Evolutionary conservation across 2,113 vertebrate species (phyloP).

Genomic region (Orientallactaga bullata): DNA sequence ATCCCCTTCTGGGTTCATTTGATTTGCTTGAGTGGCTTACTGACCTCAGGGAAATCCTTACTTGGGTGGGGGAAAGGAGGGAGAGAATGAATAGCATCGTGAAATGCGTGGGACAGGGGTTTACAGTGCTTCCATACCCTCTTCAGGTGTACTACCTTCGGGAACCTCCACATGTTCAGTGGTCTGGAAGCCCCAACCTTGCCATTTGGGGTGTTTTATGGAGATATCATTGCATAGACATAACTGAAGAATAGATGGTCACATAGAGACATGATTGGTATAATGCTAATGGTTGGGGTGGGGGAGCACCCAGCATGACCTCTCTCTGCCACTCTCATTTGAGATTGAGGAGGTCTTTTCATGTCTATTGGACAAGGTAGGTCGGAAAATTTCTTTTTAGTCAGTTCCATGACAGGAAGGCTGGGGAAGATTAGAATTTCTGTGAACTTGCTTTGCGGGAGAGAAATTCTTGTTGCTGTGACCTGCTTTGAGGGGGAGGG

Average conservation of each 20-base stretch:
- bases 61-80: not conserved
- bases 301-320: not conserved
- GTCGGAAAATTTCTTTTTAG: conserved; percentile 6
- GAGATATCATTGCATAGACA: not conserved
- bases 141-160: not conserved
- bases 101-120: not conserved
- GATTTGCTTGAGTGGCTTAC: not conserved
- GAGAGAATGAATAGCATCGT: not conserved
- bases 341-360: not conserved
- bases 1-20: not conserved
- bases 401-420: not conserved
- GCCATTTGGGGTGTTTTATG: not conserved
- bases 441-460: not conserved
- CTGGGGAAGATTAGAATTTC: not conserved
- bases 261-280: not conserved
- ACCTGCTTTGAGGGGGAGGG: not conserved
- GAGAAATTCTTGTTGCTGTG: not conserved
- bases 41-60: not conserved
- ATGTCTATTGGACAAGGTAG: not conserved
- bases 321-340: no score
- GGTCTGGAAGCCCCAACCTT: not conserved
- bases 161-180: not conserved
- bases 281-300: not conserved
- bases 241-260: not conserved
- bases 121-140: not conserved